phyloP scores from a whole-genome alignment of 2,797 vertebrate genomes.

The Typhlichthys eigenmanni region DNA sequence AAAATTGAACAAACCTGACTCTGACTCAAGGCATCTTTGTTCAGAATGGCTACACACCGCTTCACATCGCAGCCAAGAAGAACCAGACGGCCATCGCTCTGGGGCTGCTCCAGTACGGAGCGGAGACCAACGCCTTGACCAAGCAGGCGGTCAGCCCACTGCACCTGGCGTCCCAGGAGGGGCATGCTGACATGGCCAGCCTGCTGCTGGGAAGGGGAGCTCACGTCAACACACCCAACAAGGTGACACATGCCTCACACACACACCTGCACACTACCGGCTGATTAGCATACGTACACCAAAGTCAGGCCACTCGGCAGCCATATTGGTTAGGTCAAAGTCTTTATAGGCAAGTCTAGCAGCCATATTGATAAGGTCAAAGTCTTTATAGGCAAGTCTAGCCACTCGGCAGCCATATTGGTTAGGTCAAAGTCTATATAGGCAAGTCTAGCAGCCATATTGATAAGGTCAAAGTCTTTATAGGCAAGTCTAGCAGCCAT shows the following conservation, averaged over 20 bases:
- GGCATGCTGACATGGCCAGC: constrained; percentile 91
- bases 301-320: too few relatives aligned
- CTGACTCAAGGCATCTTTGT: not conserved
- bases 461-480: too few relatives aligned
- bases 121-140: constrained; percentile 89
- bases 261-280: constrained; percentile 31
- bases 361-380: too few relatives aligned
- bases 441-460: too few relatives aligned
- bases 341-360: too few relatives aligned
- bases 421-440: too few relatives aligned
- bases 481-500: too few relatives aligned
- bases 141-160: constrained; percentile 95
- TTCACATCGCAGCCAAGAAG: constrained; percentile 96
- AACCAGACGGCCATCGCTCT: constrained; percentile 90
- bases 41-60: constrained; percentile 94
- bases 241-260: constrained; percentile 81
- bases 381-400: too few relatives aligned
- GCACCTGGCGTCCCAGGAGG: constrained; percentile 96
- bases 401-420: too few relatives aligned
- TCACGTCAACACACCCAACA: constrained; percentile 86
- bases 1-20: not conserved
- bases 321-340: too few relatives aligned
- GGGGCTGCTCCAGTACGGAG: constrained; percentile 86
- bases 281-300: too few relatives aligned
- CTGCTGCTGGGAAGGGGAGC: constrained; percentile 90